Percentiles rank a stretch among this genome's conserved stretches.
Conservation (phyloP, 2,888 invertebrate genomes). For the Clusia tigrina region DNA sequence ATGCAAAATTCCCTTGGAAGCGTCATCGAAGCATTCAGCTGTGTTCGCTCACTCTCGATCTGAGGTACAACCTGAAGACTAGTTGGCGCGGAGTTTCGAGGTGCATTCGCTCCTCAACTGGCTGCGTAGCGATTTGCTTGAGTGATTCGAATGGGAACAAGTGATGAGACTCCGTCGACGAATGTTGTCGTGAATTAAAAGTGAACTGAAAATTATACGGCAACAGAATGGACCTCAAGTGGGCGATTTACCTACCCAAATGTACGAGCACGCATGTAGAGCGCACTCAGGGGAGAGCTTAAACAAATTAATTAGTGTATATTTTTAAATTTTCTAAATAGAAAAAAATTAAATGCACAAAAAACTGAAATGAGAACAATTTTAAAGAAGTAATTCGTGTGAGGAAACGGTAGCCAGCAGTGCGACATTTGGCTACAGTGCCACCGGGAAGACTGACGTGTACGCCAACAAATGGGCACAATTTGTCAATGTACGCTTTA, state of each 20-base stretch:
- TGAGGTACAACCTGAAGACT: too few species aligned
- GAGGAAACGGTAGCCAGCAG: background rate
- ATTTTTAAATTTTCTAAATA: constrained; percentile 57
- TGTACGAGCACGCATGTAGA: constrained; percentile 10
- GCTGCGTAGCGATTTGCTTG: constrained; percentile 22
- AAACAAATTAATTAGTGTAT: constrained; percentile 51
- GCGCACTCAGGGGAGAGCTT: background rate
- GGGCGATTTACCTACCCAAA: constrained; percentile 34
- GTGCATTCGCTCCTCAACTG: constrained; percentile 16
- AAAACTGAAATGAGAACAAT: too few species aligned
- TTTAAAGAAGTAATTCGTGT: too few species aligned
- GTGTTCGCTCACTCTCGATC: too few species aligned
- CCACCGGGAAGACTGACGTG: background rate
- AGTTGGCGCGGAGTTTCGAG: too few species aligned
- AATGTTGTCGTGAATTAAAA: background rate
- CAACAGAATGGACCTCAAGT: constrained; percentile 50
- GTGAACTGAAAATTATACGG: constrained; percentile 51
- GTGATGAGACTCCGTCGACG: background rate
- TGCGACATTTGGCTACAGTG: background rate
- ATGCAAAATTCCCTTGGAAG: constrained; percentile 52
- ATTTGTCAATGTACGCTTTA: background rate
- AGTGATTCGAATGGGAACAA: constrained; percentile 6
- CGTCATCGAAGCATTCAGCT: constrained; percentile 20
- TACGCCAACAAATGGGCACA: background rate
- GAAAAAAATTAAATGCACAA: too few species aligned